A percentile compares a stretch with the other conserved stretches of the same genome.
These are phyloP conservation scores for Stigmatopora argus DNA, from an alignment of 2,113 vertebrate genomes.

Conservation along the genomic window DNA sequence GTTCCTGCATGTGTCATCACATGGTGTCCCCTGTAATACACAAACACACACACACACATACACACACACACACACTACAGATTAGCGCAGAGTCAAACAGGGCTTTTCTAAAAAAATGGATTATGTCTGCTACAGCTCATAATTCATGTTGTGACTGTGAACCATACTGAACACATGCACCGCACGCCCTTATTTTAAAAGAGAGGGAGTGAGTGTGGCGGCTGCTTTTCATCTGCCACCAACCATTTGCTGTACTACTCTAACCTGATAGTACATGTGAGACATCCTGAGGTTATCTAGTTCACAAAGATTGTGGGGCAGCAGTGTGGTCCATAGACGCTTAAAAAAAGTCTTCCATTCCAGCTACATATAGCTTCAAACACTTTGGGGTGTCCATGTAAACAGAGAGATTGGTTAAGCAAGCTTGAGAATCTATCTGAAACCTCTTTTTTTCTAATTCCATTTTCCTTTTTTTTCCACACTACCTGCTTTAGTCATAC, in stretches of 20 bases:
- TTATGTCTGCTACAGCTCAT: conserved; percentile 36
- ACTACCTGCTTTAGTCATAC: conserved; percentile 12
- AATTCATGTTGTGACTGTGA: conserved; percentile 31
- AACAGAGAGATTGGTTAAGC: conserved; percentile 40
- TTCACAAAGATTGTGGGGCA: background rate
- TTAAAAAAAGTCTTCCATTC: background rate
- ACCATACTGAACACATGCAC: conserved; percentile 19
- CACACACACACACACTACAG: conserved; percentile 24
- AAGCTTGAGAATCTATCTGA: conserved; percentile 37
- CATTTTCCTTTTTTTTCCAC: conserved; percentile 7
- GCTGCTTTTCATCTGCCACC: background rate
- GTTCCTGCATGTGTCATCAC: conserved; percentile 5
- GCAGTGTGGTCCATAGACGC: background rate
- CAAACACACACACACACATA: conserved; percentile 23
- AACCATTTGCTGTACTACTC: background rate
- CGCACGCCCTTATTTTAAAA: background rate
- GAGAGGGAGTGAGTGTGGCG: background rate
- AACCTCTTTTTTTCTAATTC: conserved; percentile 35
- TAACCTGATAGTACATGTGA: background rate
- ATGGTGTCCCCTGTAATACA: conserved; percentile 5
- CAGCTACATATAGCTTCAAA: conserved; percentile 23
- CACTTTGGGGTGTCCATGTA: conserved; percentile 48
- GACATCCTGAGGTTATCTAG: background rate
- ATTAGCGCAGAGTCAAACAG: conserved; percentile 21
- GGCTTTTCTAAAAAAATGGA: conserved; percentile 50